These are phyloP conservation scores for Macropus fuliginosus DNA, from an alignment of 2,797 vertebrate genomes.

Conservation along the genomic window DNA sequence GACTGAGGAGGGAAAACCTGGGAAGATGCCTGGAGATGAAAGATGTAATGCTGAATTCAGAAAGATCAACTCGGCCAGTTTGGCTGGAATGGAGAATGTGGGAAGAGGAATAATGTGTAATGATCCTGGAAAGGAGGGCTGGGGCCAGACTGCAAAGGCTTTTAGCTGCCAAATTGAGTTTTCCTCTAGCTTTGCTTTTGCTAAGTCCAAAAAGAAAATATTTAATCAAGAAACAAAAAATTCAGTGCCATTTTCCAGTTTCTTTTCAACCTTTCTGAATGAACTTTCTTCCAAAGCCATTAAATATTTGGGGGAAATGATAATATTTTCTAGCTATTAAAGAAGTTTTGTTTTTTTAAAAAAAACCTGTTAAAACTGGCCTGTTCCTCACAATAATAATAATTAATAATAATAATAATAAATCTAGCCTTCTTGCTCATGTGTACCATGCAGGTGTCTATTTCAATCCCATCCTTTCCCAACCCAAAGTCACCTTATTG, in stretches of 20 bases:
- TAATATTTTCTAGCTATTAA: conserved; percentile 32
- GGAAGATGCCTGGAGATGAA: background rate
- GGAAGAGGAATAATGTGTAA: background rate
- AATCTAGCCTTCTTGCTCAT: conserved; percentile 1
- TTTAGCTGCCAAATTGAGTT: background rate
- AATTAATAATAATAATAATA: too few species aligned
- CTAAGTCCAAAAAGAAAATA: conserved; percentile 44
- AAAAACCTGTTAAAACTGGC: conserved; percentile 7
- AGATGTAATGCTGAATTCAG: background rate
- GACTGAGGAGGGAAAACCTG: background rate
- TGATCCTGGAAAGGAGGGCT: background rate
- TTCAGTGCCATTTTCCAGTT: conserved; percentile 42
- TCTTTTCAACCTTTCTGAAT: conserved; percentile 26
- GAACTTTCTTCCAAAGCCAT: conserved; percentile 22
- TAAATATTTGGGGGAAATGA: background rate
- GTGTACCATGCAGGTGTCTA: background rate
- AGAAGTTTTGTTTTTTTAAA: background rate
- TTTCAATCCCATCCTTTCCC: background rate
- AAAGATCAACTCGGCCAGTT: background rate
- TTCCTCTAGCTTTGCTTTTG: conserved; percentile 32
- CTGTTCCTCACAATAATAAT: background rate
- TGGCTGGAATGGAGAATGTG: background rate
- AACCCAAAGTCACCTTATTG: conserved; percentile 3
- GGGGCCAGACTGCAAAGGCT: background rate
- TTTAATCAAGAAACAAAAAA: conserved; percentile 3